Evolutionary conservation across 2,888 invertebrate species (phyloP).

Genomic region (Platycheirus rosarum): DNA sequence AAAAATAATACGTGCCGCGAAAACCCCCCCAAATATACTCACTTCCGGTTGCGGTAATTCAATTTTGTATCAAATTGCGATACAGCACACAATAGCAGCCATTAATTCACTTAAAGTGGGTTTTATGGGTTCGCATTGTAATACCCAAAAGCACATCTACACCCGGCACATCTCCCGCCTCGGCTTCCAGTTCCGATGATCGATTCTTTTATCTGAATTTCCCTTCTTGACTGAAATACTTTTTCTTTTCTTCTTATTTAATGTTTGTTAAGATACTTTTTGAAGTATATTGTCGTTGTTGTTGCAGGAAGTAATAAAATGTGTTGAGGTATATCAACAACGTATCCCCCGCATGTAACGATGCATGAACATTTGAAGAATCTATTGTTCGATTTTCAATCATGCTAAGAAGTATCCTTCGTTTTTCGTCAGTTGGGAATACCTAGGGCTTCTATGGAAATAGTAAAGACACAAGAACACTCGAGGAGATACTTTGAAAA

Average conservation of each 20-base stretch:
- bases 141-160: not conserved
- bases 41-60: constrained; percentile 43
- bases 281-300: constrained; percentile 17
- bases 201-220: constrained; percentile 56
- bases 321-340: not conserved
- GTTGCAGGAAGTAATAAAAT: constrained; percentile 14
- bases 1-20: constrained; percentile 26
- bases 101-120: constrained; percentile 64
- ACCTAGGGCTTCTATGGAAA: constrained; percentile 4
- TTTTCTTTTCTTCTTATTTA: not conserved
- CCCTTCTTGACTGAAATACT: constrained; percentile 22
- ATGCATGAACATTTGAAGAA: constrained; percentile 10
- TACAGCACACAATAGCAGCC: constrained; percentile 49
- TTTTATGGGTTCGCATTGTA: constrained; percentile 42
- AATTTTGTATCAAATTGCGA: constrained; percentile 55
- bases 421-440: constrained; percentile 4
- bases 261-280: not conserved
- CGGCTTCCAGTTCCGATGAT: constrained; percentile 41
- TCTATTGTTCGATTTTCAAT: constrained; percentile 38
- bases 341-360: not conserved
- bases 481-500: constrained; percentile 28
- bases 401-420: constrained; percentile 17
- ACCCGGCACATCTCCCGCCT: constrained; percentile 6
- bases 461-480: constrained; percentile 25
- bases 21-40: not conserved